Conservation (phyloP, 37 sponge, comb jelly and placozoan genomes). For the Dysidea cf. avara region DNA sequence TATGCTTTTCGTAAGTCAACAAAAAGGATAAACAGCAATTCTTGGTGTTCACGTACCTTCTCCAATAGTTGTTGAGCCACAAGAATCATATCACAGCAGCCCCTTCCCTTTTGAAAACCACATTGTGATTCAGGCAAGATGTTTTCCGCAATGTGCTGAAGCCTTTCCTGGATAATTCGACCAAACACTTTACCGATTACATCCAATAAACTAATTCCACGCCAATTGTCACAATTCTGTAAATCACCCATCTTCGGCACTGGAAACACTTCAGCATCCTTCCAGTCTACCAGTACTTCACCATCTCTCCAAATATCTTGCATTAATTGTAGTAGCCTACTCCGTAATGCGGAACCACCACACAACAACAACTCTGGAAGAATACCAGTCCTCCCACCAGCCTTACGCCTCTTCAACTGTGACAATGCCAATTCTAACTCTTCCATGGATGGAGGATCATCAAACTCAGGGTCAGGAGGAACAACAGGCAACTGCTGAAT, state of each 20-base stretch:
- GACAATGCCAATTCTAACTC: constrained; percentile 5
- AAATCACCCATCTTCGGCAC: constrained; percentile 35
- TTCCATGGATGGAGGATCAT: constrained; percentile 32
- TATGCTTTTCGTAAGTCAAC: too few species aligned
- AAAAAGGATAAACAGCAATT: too few species aligned
- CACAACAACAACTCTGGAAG: constrained; percentile 30
- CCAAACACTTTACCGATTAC: constrained; percentile 45
- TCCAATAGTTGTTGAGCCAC: constrained; percentile 38
- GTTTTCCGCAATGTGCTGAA: constrained; percentile 18
- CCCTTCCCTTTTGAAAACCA: constrained; percentile 43
- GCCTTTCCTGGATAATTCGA: constrained; percentile 38
- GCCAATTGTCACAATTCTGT: neutral
- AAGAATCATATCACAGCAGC: too few species aligned
- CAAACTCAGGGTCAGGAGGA: constrained; percentile 5
- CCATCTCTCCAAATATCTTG: constrained; percentile 36
- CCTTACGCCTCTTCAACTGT: constrained; percentile 36
- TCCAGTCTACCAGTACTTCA: constrained; percentile 29
- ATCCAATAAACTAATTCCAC: too few species aligned
- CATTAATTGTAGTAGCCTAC: constrained; percentile 29
- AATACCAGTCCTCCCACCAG: constrained; percentile 30
- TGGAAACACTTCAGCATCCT: constrained; percentile 27
- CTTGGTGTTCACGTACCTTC: too few species aligned
- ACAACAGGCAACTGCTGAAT: constrained; percentile 2
- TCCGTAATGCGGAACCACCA: constrained; percentile 27
- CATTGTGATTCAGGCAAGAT: constrained; percentile 58